Conservation (phyloP, 2,113 vertebrate species). For the Oxyruncus cristatus region DNA sequence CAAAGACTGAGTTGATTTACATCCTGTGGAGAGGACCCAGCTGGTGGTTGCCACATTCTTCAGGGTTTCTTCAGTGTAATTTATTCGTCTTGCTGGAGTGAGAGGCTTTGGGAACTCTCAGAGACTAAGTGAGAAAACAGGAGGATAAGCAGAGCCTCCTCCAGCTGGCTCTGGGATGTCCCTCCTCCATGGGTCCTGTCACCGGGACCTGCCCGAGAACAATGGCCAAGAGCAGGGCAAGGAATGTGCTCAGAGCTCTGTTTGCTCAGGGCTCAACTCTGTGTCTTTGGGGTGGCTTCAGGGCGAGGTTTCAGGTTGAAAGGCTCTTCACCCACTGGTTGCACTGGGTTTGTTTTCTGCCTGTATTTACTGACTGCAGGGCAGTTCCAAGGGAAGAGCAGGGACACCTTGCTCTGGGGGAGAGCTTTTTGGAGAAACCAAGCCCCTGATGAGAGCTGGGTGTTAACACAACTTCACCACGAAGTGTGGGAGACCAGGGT, state of each 20-base stretch:
- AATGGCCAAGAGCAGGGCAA: neutral
- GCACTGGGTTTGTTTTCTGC: neutral
- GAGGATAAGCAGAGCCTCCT: neutral
- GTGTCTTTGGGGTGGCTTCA: neutral
- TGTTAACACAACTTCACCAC: neutral
- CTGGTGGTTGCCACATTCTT: neutral
- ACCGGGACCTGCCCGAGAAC: neutral
- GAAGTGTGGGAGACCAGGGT: neutral
- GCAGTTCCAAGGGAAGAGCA: neutral
- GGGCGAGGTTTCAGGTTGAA: neutral
- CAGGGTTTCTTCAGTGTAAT: neutral
- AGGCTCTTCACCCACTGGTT: neutral
- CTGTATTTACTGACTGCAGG: too few species aligned
- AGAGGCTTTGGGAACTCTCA: neutral
- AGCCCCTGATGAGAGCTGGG: neutral
- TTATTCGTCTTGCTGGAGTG: neutral
- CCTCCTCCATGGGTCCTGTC: neutral
- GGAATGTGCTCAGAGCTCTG: neutral
- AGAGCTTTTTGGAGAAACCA: neutral
- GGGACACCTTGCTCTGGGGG: neutral
- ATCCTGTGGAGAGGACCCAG: neutral
- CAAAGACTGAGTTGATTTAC: accelerated
- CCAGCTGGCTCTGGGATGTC: neutral
- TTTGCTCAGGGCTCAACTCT: conserved; percentile 1
- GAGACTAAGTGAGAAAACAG: neutral